Conservation (phyloP, 1,140 invertebrate species). For the Bursaphelenchus mucronatus region DNA sequence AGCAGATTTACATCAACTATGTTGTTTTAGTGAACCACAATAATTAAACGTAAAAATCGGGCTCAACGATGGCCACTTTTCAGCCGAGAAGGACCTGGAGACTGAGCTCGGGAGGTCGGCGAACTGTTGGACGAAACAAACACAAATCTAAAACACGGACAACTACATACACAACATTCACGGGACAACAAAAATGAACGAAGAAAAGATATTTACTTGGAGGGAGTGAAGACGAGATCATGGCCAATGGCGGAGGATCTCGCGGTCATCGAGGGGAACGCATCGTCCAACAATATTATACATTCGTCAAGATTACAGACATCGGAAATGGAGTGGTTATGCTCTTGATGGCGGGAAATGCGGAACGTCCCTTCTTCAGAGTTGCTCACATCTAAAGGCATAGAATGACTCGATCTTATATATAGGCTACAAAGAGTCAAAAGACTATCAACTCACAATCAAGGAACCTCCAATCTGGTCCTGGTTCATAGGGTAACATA, state of each 20-base stretch:
- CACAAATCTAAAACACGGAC: constrained; percentile 13
- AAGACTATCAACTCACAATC: constrained; percentile 43
- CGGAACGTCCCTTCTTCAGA: constrained; percentile 60
- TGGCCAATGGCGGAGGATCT: constrained; percentile 49
- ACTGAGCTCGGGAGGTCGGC: constrained; percentile 15
- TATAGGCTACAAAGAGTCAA: constrained; percentile 7
- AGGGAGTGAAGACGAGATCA: constrained; percentile 49
- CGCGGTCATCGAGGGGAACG: constrained; percentile 57
- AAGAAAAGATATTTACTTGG: constrained; percentile 30
- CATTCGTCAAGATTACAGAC: constrained; percentile 59
- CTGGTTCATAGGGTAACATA: constrained; percentile 57
- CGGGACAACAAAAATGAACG: neutral
- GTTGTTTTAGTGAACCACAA: too few relatives aligned
- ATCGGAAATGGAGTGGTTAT: constrained; percentile 51
- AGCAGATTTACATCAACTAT: too few relatives aligned
- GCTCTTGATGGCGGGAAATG: constrained; percentile 56
- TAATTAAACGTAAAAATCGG: too few relatives aligned
- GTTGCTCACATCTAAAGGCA: constrained; percentile 55
- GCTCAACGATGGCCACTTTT: too few relatives aligned
- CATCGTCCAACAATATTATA: constrained; percentile 56
- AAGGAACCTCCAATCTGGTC: constrained; percentile 55
- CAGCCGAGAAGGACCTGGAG: neutral
- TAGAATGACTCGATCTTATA: constrained; percentile 23
- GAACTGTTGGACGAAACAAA: constrained; percentile 3
- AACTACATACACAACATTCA: neutral